Conservation (phyloP, 2,113 vertebrate species). For the Nycticorax nycticorax region DNA sequence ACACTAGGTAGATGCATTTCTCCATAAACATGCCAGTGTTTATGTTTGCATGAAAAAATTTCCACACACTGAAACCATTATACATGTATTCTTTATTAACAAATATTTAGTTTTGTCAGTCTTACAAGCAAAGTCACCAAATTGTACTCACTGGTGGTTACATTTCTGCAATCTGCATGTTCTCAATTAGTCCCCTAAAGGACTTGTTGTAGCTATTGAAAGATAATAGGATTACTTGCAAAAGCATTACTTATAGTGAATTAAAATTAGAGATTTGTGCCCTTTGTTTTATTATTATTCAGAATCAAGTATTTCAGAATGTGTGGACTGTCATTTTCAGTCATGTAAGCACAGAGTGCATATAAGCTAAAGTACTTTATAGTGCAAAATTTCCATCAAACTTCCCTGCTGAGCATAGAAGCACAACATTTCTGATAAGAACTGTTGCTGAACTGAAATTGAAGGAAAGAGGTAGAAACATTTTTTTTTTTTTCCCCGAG, state of each 20-base stretch:
- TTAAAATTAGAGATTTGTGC: background rate
- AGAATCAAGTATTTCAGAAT: background rate
- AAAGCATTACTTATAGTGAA: background rate
- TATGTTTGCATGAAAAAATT: background rate
- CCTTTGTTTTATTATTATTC: background rate
- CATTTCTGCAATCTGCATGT: background rate
- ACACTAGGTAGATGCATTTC: background rate
- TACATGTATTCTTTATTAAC: background rate
- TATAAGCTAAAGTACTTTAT: background rate
- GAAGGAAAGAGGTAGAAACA: background rate
- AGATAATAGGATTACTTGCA: background rate
- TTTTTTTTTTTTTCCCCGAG: background rate
- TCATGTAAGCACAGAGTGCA: background rate
- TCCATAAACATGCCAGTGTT: background rate
- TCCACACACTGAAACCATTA: background rate
- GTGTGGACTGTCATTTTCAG: background rate
- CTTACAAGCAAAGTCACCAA: background rate
- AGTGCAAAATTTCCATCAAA: background rate
- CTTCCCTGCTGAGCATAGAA: background rate
- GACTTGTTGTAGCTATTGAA: background rate
- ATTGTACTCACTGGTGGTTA: background rate
- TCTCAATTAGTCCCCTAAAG: background rate
- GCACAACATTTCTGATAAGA: background rate
- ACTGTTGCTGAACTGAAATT: background rate
- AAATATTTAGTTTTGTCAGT: background rate